These are phyloP conservation scores for Tricholaema leucomelas DNA, from an alignment of 2,113 vertebrate species.

Conservation along the genomic window DNA sequence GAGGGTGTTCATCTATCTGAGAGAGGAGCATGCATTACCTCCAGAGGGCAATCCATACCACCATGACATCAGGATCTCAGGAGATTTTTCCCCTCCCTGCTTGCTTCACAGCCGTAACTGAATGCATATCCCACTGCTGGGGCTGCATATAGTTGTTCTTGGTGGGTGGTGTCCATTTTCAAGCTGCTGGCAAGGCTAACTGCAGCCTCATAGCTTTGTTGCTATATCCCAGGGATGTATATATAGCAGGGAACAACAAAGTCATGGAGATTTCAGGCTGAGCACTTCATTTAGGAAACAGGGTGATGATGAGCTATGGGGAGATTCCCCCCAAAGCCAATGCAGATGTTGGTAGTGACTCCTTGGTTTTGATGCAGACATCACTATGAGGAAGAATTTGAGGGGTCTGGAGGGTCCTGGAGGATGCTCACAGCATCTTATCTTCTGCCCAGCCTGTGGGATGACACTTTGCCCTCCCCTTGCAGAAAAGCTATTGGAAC, in stretches of 20 bases:
- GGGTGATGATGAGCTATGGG: too few species aligned
- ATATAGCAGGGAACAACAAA: neutral
- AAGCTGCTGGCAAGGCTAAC: neutral
- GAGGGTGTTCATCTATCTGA: neutral
- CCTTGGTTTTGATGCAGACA: neutral
- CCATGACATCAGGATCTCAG: neutral
- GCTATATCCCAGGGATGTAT: neutral
- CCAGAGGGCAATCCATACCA: neutral
- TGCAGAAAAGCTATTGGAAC: neutral
- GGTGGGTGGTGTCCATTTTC: neutral
- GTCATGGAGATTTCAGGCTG: neutral
- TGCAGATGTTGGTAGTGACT: neutral
- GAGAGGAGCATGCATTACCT: neutral
- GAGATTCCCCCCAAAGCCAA: neutral
- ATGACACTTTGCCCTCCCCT: neutral
- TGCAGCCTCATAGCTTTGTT: neutral
- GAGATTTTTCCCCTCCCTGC: neutral
- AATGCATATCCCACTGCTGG: neutral
- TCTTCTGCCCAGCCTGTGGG: neutral
- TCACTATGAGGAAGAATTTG: neutral
- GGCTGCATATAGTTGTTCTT: neutral
- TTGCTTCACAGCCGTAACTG: neutral
- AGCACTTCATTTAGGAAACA: neutral
- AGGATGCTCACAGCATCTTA: neutral
- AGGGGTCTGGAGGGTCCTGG: neutral